Percentiles rank a stretch among this genome's conserved stretches.
phyloP scores from a whole-genome alignment of 2,888 invertebrate species.

The Caprella mutica region DNA sequence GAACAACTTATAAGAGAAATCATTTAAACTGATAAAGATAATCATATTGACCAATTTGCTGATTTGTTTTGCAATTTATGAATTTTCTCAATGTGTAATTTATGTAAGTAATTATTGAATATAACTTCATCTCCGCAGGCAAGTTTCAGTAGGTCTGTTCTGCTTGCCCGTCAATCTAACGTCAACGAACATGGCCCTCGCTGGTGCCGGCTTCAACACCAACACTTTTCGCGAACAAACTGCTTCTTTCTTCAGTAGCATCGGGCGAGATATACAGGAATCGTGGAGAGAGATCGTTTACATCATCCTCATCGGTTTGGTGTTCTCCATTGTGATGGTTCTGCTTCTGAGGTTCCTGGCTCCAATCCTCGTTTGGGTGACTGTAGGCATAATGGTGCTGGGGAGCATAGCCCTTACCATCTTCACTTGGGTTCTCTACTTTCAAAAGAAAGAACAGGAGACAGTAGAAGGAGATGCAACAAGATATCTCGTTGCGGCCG shows the following conservation, averaged over 20 bases:
- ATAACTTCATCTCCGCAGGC: too few relatives aligned
- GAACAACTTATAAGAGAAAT: background rate
- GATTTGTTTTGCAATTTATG: background rate
- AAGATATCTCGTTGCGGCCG: conserved; percentile 49
- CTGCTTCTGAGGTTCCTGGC: conserved; percentile 45
- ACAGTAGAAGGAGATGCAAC: conserved; percentile 39
- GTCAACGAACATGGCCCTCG: background rate
- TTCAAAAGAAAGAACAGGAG: conserved; percentile 4
- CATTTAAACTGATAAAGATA: background rate
- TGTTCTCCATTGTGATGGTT: conserved; percentile 36
- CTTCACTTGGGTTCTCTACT: conserved; percentile 47
- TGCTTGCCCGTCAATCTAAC: conserved; percentile 12
- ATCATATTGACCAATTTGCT: background rate
- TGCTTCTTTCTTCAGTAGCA: conserved; percentile 45
- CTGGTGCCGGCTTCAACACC: background rate
- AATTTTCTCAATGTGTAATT: too few relatives aligned
- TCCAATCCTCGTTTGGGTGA: conserved; percentile 52
- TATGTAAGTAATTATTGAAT: too few relatives aligned
- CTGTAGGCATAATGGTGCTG: conserved; percentile 47
- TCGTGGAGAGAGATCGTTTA: conserved; percentile 52
- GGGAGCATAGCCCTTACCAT: conserved; percentile 48
- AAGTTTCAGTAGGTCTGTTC: too few relatives aligned
- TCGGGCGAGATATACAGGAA: conserved; percentile 49
- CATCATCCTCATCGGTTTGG: conserved; percentile 50
- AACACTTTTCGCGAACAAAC: background rate